A percentile compares a stretch with the other conserved stretches of the same genome.
Conservation (phyloP, 2,113 vertebrate genomes). For the Cyprinus carpio region DNA sequence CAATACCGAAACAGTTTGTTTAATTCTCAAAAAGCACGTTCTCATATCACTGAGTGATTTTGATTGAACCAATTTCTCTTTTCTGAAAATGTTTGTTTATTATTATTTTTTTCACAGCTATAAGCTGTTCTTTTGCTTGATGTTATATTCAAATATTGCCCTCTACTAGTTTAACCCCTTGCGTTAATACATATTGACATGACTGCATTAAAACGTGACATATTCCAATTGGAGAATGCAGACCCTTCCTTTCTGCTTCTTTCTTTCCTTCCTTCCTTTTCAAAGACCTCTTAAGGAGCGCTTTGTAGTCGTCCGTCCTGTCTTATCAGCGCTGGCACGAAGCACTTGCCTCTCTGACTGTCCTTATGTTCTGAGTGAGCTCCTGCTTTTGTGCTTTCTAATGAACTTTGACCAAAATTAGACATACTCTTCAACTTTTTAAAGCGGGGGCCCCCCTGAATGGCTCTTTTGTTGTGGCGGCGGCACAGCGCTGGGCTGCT, state of each 20-base stretch:
- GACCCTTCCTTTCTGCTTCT: slow-evolving; percentile 48
- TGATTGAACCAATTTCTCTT: slow-evolving; percentile 37
- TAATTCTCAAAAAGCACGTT: slow-evolving; percentile 50
- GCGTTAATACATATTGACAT: slow-evolving; percentile 73
- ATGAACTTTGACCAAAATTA: slow-evolving; percentile 84
- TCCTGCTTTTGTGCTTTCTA: slow-evolving; percentile 77
- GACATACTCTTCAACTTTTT: slow-evolving; percentile 80
- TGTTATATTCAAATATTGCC: slow-evolving; percentile 67
- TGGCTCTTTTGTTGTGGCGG: slow-evolving; percentile 75
- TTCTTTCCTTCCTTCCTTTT: slow-evolving; percentile 61
- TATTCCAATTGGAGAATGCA: slow-evolving; percentile 62
- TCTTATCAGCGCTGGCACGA: slow-evolving; percentile 75
- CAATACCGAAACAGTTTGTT: slow-evolving; percentile 56
- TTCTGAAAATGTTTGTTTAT: background rate
- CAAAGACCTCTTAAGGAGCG: slow-evolving; percentile 69
- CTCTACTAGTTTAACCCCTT: slow-evolving; percentile 59
- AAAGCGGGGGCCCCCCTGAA: slow-evolving; percentile 75
- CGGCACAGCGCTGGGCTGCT: slow-evolving; percentile 65
- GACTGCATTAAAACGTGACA: slow-evolving; percentile 67
- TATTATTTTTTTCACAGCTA: slow-evolving; percentile 41
- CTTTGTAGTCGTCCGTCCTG: slow-evolving; percentile 73
- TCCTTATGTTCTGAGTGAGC: slow-evolving; percentile 76
- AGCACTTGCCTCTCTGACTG: slow-evolving; percentile 78
- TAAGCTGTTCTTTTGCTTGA: slow-evolving; percentile 50
- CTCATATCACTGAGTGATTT: slow-evolving; percentile 57